Base-by-base conservation (phyloP, 2,888 invertebrate genomes). In the Lypha dubia region DNA sequence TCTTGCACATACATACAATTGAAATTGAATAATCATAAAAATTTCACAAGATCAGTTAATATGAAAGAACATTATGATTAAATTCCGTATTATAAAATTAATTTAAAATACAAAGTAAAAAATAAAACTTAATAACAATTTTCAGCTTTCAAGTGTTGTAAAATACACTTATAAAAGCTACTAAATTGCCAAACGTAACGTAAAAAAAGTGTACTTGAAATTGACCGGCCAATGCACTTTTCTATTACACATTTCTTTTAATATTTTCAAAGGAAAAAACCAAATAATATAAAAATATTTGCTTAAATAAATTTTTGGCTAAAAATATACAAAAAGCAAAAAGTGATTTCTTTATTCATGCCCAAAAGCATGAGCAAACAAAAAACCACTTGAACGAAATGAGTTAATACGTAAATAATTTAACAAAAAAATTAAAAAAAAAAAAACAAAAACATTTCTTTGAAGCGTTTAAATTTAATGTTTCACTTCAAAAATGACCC, bases 161-260 rank as follows among this genome's bases (percentile, higher is more conserved):
- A 65, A 75, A 20, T 15, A 38, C 15, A 13, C 53, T 24, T 13
- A 53, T 32, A 6, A 35, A 49, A 35, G 20, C 28, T 13, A 46
- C 44, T 15, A 46, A 67, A 58, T 62, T 60, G 32, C 51, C 20
- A 62, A 77, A 77, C 68, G 53, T 53, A n/a, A n/a, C n/a, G n/a
- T n/a, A n/a, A 58, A 46, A 20, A 53, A 15, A 28, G 24, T 62
- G 46, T 76, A 82, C 82, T 82, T 82, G 82, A 82, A 71, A 77
- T 15, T 71, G 82, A 67, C 82, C 76, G 82, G 82, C 53, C 82
- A 65, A 38, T 82, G 76, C 82, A 82, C 82, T 82, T 79, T 71
- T 13, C 56, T 15, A 22, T 60, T 68, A 68, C 49, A 76, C 46
- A 60, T 38, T 56, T 56, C 28, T 53, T 53, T 20, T 22, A 35